phyloP scores from a whole-genome alignment of 2,113 vertebrate species.

The Typhlomys cinereus region DNA sequence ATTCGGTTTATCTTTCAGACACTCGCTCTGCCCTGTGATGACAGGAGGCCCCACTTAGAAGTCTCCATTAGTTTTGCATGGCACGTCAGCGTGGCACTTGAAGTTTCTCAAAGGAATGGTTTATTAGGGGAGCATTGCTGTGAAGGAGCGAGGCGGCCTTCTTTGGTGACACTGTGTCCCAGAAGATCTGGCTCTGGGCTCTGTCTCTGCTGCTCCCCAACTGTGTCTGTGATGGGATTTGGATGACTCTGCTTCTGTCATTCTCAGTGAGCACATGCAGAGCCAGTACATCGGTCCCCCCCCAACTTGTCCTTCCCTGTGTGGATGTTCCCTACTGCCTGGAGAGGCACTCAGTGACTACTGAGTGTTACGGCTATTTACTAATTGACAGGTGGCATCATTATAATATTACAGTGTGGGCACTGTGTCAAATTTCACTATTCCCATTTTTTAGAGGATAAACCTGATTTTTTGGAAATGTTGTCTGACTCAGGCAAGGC shows the following conservation, averaged over 20 bases:
- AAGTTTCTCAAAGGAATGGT: conserved; percentile 26
- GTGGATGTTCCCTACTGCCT: not conserved
- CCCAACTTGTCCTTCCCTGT: not conserved
- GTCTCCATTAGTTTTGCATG: not conserved
- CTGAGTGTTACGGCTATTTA: not conserved
- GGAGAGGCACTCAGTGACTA: not conserved
- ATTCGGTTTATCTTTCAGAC: not conserved
- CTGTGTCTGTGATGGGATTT: conserved; percentile 13
- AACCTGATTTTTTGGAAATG: conserved; percentile 21
- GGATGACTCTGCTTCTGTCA: not conserved
- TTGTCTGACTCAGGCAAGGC: not conserved
- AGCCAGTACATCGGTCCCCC: accelerated
- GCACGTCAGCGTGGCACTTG: not conserved
- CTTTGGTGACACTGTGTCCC: conserved; percentile 33
- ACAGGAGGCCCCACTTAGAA: not conserved
- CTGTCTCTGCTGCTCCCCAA: conserved; percentile 6
- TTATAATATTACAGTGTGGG: not conserved
- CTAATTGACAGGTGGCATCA: not conserved
- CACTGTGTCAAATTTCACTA: not conserved
- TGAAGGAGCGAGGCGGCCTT: not conserved
- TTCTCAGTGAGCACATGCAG: not conserved
- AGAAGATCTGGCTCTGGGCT: not conserved
- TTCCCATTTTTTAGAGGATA: not conserved
- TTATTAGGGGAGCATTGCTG: not conserved
- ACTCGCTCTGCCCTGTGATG: not conserved